Percentiles rank a stretch among this genome's conserved stretches.
phyloP scores from a whole-genome alignment of 2,113 vertebrate genomes.

The Carollia perspicillata region DNA sequence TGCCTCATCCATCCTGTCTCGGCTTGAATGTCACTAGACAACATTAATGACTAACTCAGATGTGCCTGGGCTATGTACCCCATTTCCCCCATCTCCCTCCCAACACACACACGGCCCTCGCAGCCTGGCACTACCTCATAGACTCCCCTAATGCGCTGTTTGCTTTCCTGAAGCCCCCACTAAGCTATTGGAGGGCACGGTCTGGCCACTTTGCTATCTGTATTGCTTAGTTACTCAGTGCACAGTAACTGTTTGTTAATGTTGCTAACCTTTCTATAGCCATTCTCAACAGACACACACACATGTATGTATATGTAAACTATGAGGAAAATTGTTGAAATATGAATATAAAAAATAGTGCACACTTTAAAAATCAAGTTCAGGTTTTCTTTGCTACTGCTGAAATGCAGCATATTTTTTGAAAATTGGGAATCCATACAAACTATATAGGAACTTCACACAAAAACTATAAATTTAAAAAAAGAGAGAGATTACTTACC shows the following conservation, averaged over 20 bases:
- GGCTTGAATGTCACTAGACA: background rate
- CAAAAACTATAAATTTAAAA: background rate
- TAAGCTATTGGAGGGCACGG: background rate
- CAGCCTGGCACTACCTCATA: background rate
- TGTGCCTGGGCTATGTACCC: background rate
- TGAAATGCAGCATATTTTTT: background rate
- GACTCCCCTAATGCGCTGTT: background rate
- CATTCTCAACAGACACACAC: background rate
- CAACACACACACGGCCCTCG: background rate
- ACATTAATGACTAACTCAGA: background rate
- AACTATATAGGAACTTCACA: background rate
- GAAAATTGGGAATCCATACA: background rate
- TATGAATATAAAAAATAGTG: background rate
- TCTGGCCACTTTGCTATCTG: background rate
- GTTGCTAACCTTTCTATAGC: background rate
- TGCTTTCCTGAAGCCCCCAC: background rate
- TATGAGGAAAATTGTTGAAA: background rate
- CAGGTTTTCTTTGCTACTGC: background rate
- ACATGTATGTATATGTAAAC: background rate
- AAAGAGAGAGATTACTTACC: constrained; percentile 81
- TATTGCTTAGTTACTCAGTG: background rate
- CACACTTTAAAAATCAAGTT: constrained; percentile 10
- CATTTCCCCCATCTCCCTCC: background rate
- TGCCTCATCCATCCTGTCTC: background rate
- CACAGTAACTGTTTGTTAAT: background rate